Percentiles rank a stretch among this genome's conserved stretches.
Conservation (phyloP, 1,140 invertebrate species). For the Sinonovacula constricta region DNA sequence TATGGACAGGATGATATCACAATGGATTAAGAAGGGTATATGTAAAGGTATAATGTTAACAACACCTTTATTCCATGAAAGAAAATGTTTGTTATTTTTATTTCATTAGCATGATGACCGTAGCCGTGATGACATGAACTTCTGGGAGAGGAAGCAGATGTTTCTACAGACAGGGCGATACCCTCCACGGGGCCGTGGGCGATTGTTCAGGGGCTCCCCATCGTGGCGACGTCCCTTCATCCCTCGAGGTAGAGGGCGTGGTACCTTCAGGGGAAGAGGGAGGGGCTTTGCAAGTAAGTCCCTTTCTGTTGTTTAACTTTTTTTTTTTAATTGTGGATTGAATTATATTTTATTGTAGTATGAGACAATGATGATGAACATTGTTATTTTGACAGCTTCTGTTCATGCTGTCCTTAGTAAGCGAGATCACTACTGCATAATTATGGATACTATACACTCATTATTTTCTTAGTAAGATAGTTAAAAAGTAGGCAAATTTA, state of each 20-base stretch:
- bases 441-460: too few species aligned
- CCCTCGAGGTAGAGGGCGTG: not conserved
- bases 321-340: not conserved
- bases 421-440: not conserved
- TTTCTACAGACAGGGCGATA: constrained; percentile 29
- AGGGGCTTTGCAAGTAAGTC: not conserved
- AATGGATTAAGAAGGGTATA: too few species aligned
- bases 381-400: not conserved
- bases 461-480: too few species aligned
- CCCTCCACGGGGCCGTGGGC: not conserved
- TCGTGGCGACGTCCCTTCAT: too few species aligned
- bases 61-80: too few species aligned
- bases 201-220: not conserved
- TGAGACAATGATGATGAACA: not conserved
- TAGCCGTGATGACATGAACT: constrained; percentile 43
- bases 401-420: not conserved
- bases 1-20: too few species aligned
- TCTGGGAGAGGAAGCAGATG: constrained; percentile 43
- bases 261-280: not conserved
- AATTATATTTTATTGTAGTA: not conserved
- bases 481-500: too few species aligned
- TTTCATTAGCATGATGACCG: constrained; percentile 36
- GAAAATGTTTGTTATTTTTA: too few species aligned
- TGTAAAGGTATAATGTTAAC: too few species aligned
- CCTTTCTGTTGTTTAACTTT: not conserved